These are phyloP conservation scores for Aepyceros melampus DNA, from an alignment of 2,113 vertebrate genomes.

Conservation along the genomic window DNA sequence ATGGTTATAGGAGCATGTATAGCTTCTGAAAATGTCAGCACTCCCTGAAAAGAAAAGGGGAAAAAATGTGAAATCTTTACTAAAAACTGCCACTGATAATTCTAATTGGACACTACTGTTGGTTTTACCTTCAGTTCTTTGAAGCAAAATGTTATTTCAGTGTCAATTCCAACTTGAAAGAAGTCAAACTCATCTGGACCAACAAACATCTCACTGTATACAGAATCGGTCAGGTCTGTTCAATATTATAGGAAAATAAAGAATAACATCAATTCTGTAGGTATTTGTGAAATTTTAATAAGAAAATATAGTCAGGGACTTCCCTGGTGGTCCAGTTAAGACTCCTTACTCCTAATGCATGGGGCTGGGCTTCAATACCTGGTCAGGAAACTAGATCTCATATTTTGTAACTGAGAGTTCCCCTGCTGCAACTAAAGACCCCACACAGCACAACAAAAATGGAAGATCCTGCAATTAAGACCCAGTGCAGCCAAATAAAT, in stretches of 20 bases:
- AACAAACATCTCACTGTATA: slow-evolving; percentile 89
- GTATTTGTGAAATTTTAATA: background rate
- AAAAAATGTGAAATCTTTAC: background rate
- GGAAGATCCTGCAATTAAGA: background rate
- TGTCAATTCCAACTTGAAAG: slow-evolving; percentile 89
- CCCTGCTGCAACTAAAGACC: background rate
- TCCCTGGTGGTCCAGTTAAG: background rate
- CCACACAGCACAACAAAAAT: background rate
- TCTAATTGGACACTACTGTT: slow-evolving; percentile 17
- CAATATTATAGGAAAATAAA: slow-evolving; percentile 33
- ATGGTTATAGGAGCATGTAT: slow-evolving; percentile 81
- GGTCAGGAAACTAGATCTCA: background rate
- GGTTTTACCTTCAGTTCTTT: slow-evolving; percentile 93
- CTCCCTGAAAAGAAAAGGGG: slow-evolving; percentile 81
- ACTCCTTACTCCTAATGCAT: background rate
- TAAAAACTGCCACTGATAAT: background rate
- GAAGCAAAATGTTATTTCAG: slow-evolving; percentile 94
- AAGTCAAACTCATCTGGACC: slow-evolving; percentile 92
- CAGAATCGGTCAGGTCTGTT: slow-evolving; percentile 84
- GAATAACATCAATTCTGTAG: background rate
- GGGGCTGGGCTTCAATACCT: background rate
- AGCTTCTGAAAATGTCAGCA: slow-evolving; percentile 89
- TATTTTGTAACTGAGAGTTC: background rate
- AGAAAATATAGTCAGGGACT: background rate
- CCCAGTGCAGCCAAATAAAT: background rate